Percentiles rank a stretch among this genome's conserved stretches.
Conservation (phyloP, 2,113 vertebrate species). For the Malurus elegans region DNA sequence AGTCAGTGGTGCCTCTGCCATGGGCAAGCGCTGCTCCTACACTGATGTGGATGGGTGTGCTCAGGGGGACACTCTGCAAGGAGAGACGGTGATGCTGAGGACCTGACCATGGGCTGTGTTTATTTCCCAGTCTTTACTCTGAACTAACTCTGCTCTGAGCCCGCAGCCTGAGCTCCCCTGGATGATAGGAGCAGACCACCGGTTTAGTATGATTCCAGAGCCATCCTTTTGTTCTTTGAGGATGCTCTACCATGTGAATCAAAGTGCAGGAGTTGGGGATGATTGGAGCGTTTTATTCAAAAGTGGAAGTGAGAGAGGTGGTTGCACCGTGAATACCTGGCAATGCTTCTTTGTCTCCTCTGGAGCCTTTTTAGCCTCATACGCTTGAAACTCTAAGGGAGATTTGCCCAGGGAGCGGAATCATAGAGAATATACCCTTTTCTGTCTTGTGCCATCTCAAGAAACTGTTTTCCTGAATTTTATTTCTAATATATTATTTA, state of each 20-base stretch:
- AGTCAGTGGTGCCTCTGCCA: not conserved
- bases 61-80: not conserved
- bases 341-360: not conserved
- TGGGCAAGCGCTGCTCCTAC: not conserved
- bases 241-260: not conserved
- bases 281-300: not conserved
- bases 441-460: rapidly evolving
- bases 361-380: not conserved
- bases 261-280: not conserved
- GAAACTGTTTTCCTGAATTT: not conserved
- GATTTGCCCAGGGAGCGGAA: not conserved
- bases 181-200: not conserved
- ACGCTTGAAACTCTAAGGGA: not conserved
- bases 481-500: not conserved
- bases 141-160: not conserved
- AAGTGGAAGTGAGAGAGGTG: not conserved
- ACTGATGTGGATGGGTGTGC: no score
- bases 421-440: not conserved
- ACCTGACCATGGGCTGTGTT: rapidly evolving
- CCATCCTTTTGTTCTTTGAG: not conserved
- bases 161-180: not conserved
- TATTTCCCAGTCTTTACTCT: not conserved
- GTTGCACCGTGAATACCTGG: not conserved
- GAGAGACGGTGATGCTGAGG: not conserved
- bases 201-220: not conserved